Evolutionary conservation across 2,113 vertebrate genomes (phyloP).

Genomic region (Larimichthys crocea): DNA sequence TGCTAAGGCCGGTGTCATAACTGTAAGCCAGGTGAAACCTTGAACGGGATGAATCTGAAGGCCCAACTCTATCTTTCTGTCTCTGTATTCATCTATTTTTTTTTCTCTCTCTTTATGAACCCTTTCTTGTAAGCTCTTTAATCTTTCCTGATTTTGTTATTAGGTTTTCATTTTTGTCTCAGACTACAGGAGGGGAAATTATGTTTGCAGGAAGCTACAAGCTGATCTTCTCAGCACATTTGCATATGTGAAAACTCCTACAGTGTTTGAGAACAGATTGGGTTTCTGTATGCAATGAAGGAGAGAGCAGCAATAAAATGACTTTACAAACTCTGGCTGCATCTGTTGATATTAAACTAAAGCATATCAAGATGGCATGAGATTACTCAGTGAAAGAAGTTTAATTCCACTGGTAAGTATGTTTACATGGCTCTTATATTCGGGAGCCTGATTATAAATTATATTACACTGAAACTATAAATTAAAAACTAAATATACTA

Average conservation of each 20-base stretch:
- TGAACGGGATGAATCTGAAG: slow-evolving; percentile 32
- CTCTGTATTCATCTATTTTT: background rate
- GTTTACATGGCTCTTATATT: background rate
- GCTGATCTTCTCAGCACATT: slow-evolving; percentile 27
- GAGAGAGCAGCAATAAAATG: slow-evolving; percentile 18
- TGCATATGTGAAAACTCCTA: slow-evolving; percentile 26
- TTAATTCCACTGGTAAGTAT: background rate
- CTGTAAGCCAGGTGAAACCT: slow-evolving; percentile 31
- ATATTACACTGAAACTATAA: no score
- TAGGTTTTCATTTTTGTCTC: background rate
- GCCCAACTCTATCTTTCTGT: slow-evolving; percentile 23
- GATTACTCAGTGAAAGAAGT: background rate
- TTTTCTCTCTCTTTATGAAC: background rate
- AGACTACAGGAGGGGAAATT: background rate
- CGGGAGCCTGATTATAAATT: background rate
- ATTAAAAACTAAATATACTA: no score
- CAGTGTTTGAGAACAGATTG: slow-evolving; percentile 15
- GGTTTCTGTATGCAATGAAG: background rate
- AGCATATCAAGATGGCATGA: background rate
- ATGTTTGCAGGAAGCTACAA: slow-evolving; percentile 2
- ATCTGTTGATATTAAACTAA: slow-evolving; percentile 18
- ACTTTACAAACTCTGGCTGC: slow-evolving; percentile 5
- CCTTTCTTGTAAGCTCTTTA: background rate
- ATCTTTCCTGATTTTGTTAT: background rate
- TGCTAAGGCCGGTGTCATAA: slow-evolving; percentile 42